Percentiles rank a stretch among this genome's conserved stretches.
Evolutionary conservation across 2,113 vertebrate species (phyloP).

Genomic region (Aythya baeri): DNA sequence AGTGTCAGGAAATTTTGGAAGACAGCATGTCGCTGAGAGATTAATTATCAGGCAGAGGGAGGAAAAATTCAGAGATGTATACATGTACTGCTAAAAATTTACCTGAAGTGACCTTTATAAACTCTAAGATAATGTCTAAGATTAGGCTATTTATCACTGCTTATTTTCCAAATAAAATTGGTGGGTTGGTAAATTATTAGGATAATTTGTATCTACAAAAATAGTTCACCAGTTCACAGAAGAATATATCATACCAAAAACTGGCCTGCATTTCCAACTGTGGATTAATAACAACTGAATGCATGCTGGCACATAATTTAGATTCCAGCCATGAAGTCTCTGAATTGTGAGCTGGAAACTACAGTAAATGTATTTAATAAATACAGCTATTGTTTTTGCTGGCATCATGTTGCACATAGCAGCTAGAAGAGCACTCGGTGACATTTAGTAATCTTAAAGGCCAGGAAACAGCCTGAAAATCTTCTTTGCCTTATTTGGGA

Average conservation of each 20-base stretch:
- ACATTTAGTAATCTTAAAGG: conserved; percentile 7
- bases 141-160: not conserved
- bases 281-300: conserved; percentile 45
- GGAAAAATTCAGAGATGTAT: not conserved
- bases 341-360: conserved; percentile 35
- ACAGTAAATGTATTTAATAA: conserved; percentile 46
- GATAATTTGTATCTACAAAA: not conserved
- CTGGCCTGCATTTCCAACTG: not conserved
- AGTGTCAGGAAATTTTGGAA: not conserved
- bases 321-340: conserved; percentile 44
- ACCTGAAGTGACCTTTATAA: not conserved
- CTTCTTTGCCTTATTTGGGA: not conserved
- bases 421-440: not conserved
- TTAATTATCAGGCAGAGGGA: not conserved
- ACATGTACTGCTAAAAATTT: not conserved
- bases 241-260: not conserved
- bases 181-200: not conserved
- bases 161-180: not conserved
- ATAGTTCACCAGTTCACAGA: not conserved
- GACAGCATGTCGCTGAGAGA: rapidly evolving
- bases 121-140: not conserved
- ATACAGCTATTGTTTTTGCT: conserved; percentile 62
- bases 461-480: conserved; percentile 7
- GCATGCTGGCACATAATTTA: conserved; percentile 15
- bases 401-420: not conserved